A percentile compares a stretch with the other conserved stretches of the same genome.
Conservation (phyloP, 1,140 invertebrate species). For the Eufriesea mexicana region DNA sequence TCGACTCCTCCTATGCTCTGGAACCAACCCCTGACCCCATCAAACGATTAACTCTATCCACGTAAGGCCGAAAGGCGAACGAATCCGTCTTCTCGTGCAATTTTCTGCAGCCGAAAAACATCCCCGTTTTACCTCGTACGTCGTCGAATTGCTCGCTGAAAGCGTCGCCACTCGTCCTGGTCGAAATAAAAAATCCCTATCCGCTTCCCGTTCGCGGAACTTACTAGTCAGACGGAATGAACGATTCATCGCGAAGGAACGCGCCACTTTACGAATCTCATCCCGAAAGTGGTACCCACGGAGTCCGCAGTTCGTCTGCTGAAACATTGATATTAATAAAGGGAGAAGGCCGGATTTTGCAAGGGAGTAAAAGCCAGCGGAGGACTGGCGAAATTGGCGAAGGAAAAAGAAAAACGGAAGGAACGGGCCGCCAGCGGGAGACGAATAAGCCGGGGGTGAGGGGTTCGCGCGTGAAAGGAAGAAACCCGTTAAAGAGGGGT, state of each 20-base stretch:
- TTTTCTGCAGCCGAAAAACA: not conserved
- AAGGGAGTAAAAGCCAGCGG: not conserved
- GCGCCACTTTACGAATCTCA: not conserved
- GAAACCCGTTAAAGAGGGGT: conserved; percentile 32
- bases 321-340: conserved; percentile 15
- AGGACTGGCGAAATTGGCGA: conserved; percentile 2
- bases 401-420: not conserved
- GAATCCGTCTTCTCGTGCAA: not conserved
- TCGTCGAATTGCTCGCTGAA: not conserved
- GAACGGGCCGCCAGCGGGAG: not conserved
- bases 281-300: not conserved
- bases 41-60: no score
- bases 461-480: conserved; percentile 28
- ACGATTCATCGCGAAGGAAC: conserved; percentile 1
- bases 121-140: not conserved
- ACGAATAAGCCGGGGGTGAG: not conserved
- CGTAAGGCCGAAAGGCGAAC: not conserved
- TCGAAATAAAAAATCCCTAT: not conserved
- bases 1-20: no score
- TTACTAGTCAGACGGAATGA: not conserved
- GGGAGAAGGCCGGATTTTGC: not conserved
- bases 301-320: not conserved
- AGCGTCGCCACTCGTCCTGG: not conserved
- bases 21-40: no score
- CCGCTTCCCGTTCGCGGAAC: not conserved